Evolutionary conservation across 2,888 invertebrate species (phyloP).

Genomic region (Synanthedon myopaeformis): DNA sequence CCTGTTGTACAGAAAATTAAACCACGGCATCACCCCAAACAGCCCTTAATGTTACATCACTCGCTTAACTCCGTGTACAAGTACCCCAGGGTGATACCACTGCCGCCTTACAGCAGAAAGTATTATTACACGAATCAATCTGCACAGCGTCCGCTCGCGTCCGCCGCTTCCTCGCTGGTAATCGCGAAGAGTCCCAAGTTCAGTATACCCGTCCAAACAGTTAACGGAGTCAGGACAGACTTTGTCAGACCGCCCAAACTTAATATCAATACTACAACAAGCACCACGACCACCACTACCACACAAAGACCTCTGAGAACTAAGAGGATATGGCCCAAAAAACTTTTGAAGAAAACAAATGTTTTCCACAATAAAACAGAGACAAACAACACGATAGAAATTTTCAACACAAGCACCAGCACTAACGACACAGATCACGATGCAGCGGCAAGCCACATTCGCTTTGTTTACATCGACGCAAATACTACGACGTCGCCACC

Average conservation of each 20-base stretch:
- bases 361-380: constrained; percentile 21
- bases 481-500: constrained; percentile 16
- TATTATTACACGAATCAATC: constrained; percentile 24
- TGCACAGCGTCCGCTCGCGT: constrained; percentile 24
- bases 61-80: constrained; percentile 41
- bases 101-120: constrained; percentile 24
- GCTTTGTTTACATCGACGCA: constrained; percentile 26
- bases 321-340: constrained; percentile 62
- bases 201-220: constrained; percentile 49
- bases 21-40: constrained; percentile 31
- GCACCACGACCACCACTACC: constrained; percentile 34
- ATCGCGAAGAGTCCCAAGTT: constrained; percentile 39
- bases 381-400: constrained; percentile 16
- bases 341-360: constrained; percentile 32
- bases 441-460: constrained; percentile 27
- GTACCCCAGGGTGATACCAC: constrained; percentile 43
- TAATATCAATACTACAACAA: constrained; percentile 22
- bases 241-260: constrained; percentile 42
- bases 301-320: constrained; percentile 45
- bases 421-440: constrained; percentile 28
- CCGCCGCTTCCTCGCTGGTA: constrained; percentile 33
- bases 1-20: constrained; percentile 25
- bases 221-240: constrained; percentile 49
- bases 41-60: constrained; percentile 25
- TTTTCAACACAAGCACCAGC: constrained; percentile 21